Evolutionary conservation across 2,797 vertebrate species (phyloP).

Genomic region (Phrynocephalus vlangalii): DNA sequence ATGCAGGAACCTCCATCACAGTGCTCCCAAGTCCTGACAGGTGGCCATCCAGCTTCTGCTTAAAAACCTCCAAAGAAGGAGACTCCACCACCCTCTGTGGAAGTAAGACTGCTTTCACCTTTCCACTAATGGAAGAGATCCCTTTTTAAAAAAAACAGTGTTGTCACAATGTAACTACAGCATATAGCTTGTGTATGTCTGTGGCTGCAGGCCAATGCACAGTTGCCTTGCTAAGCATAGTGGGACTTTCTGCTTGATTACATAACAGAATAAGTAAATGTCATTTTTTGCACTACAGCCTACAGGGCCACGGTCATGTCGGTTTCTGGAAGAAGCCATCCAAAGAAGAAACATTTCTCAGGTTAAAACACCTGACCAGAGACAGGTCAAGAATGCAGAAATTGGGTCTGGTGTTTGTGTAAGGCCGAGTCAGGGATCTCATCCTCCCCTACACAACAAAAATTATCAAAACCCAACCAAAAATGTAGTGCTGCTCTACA

Average conservation of each 20-base stretch:
- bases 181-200: neutral
- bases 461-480: neutral
- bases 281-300: too few relatives aligned
- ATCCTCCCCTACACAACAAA: neutral
- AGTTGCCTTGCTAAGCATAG: slow-evolving; percentile 2
- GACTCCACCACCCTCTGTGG: too few relatives aligned
- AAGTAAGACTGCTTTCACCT: slow-evolving; percentile 18
- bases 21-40: too few relatives aligned
- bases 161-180: neutral
- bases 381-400: neutral
- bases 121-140: neutral
- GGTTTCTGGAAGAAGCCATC: too few relatives aligned
- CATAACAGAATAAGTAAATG: too few relatives aligned
- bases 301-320: too few relatives aligned
- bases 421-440: neutral
- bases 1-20: too few relatives aligned
- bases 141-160: neutral
- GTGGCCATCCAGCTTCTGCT: too few relatives aligned
- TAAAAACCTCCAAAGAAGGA: too few relatives aligned
- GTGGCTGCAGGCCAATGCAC: neutral
- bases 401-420: neutral
- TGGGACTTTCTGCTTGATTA: neutral
- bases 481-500: neutral
- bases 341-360: too few relatives aligned
- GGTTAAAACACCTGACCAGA: neutral